Evolutionary conservation across 2,888 invertebrate genomes (phyloP).

Genomic region (Tenthredo distinguenda): DNA sequence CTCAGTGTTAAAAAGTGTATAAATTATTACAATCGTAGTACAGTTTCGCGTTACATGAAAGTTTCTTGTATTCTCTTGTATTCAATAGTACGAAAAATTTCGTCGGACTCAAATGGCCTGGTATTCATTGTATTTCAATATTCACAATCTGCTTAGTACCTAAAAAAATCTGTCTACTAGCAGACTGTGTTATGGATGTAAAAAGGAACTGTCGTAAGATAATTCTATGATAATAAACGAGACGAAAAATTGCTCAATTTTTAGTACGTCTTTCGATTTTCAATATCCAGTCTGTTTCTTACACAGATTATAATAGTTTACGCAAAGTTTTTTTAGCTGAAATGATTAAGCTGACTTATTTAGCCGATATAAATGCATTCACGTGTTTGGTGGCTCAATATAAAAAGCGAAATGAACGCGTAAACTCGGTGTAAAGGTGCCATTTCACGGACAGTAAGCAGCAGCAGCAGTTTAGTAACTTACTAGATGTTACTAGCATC

Average conservation of each 20-base stretch:
- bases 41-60: neutral
- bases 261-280: neutral
- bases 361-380: slow-evolving; percentile 5
- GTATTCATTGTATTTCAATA: neutral
- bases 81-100: neutral
- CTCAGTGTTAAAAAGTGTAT: neutral
- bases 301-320: neutral
- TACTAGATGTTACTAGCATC: no score
- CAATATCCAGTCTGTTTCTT: neutral
- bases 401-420: neutral
- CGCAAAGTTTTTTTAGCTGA: neutral
- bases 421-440: neutral
- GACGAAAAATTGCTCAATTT: neutral
- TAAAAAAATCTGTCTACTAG: neutral
- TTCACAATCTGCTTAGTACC: slow-evolving; percentile 14
- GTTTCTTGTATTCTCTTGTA: neutral
- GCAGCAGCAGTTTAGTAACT: no score
- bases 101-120: neutral
- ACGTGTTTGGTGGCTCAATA: neutral
- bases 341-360: neutral
- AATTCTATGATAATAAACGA: neutral
- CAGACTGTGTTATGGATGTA: neutral
- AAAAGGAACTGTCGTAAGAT: neutral
- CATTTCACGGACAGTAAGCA: no score
- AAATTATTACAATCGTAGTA: slow-evolving; percentile 1